Conservation (phyloP, 2,797 vertebrate genomes). For the Rhynchonycteris naso region DNA sequence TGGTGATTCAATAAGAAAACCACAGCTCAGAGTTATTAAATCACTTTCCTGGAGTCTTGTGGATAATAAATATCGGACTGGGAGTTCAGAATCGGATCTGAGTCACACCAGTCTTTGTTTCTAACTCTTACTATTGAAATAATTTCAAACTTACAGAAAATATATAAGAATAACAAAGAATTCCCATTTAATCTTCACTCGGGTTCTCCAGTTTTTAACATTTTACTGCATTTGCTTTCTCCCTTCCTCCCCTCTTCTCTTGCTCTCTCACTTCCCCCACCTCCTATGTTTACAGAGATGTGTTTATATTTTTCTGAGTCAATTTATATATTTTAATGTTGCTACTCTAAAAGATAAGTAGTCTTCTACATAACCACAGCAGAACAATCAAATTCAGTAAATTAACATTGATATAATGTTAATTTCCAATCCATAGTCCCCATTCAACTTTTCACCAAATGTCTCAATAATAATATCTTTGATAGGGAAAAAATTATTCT, state of each 20-base stretch:
- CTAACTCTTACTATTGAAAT: constrained; percentile 20
- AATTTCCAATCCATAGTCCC: neutral
- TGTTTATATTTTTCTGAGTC: constrained; percentile 33
- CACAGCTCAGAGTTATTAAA: constrained; percentile 8
- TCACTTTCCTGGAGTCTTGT: neutral
- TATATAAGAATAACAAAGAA: neutral
- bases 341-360: constrained; percentile 29
- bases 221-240: constrained; percentile 13
- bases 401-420: neutral
- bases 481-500: neutral
- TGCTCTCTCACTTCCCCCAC: neutral
- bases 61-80: neutral
- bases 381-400: constrained; percentile 28
- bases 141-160: constrained; percentile 30
- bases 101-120: neutral
- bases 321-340: neutral
- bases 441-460: constrained; percentile 41
- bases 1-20: constrained; percentile 20
- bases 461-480: neutral
- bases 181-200: neutral
- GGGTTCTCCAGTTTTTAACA: neutral
- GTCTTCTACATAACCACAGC: neutral
- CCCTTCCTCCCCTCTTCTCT: neutral
- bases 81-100: neutral
- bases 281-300: neutral